phyloP scores from a whole-genome alignment of 2,113 vertebrate genomes.

The Osmerus mordax region DNA sequence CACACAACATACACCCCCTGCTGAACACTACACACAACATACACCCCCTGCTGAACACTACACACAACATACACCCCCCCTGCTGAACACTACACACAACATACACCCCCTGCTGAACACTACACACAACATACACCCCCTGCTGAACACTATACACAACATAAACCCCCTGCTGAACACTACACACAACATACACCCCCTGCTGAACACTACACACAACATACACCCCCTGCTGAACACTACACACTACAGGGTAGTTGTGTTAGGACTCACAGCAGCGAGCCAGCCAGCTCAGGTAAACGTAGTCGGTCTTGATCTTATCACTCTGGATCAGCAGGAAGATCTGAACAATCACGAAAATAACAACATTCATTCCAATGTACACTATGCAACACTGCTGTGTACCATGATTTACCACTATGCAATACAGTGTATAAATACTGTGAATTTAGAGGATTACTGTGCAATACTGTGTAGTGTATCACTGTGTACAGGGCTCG shows the following conservation, averaged over 20 bases:
- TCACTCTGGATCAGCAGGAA: slow-evolving; percentile 88
- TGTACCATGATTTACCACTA: background rate
- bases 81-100: too few species aligned
- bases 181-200: too few species aligned
- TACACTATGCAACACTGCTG: too few species aligned
- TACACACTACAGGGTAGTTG: background rate
- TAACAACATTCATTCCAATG: background rate
- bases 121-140: slow-evolving; percentile 50
- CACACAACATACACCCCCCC: slow-evolving; percentile 24
- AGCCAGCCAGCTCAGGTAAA: slow-evolving; percentile 85
- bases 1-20: slow-evolving; percentile 20
- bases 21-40: too few species aligned
- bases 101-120: slow-evolving; percentile 33
- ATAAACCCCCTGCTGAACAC: too few species aligned
- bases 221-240: too few species aligned
- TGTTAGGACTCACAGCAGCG: slow-evolving; percentile 77
- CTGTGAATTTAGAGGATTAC: background rate
- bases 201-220: too few species aligned
- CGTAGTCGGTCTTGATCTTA: slow-evolving; percentile 86
- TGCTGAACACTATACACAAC: too few species aligned
- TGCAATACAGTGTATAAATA: background rate
- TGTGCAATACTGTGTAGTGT: too few species aligned
- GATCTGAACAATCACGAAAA: slow-evolving; percentile 60
- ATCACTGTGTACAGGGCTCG: too few species aligned
- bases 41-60: too few species aligned